Evolutionary conservation across 2,113 vertebrate genomes (phyloP).

Genomic region (Ciconia maguari): DNA sequence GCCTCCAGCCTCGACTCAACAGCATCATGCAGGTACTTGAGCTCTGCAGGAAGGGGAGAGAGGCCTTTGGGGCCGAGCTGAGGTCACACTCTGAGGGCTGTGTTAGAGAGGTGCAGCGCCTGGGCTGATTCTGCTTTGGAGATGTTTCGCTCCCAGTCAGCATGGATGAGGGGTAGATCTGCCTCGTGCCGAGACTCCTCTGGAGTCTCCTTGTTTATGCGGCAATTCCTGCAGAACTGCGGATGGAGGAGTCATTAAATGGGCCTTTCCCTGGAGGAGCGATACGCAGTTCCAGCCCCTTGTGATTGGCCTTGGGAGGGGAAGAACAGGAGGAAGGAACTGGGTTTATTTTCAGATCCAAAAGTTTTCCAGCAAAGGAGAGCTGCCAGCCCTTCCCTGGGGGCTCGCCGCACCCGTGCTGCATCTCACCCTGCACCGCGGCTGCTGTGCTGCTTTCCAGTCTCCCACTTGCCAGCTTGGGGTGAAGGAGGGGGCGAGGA

Average conservation of each 20-base stretch:
- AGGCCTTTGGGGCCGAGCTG: background rate
- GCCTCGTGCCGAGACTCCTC: background rate
- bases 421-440: accelerated
- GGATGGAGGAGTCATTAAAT: background rate
- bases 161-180: accelerated
- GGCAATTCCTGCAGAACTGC: background rate
- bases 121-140: background rate
- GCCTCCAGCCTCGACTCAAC: slow-evolving; percentile 94
- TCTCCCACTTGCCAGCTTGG: accelerated
- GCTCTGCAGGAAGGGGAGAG: background rate
- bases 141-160: accelerated
- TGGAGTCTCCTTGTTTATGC: background rate
- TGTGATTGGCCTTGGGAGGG: background rate
- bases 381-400: background rate
- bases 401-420: accelerated
- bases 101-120: no score
- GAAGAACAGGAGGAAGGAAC: slow-evolving; percentile 20
- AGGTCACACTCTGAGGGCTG: accelerated
- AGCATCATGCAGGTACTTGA: slow-evolving; percentile 94
- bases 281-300: background rate
- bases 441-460: background rate
- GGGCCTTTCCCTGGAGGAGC: slow-evolving; percentile 8
- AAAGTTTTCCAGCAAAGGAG: background rate
- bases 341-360: slow-evolving; percentile 36
- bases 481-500: background rate